Conservation (phyloP, 2,888 invertebrate species). For the Auanema freiburgensis region DNA sequence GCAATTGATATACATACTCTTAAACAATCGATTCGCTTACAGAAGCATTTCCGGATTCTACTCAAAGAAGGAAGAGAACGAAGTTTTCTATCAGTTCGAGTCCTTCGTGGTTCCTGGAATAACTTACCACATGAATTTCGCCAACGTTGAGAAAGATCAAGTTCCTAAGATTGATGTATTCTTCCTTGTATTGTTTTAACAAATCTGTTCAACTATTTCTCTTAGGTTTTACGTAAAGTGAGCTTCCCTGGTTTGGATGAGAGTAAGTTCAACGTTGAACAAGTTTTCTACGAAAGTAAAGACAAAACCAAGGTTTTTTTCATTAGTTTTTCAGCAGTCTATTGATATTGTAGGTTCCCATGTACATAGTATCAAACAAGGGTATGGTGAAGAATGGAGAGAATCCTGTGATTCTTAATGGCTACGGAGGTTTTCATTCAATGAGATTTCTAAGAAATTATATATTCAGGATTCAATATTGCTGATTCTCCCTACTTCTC, state of each 20-base stretch:
- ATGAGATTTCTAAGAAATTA: neutral
- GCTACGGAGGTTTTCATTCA: slow-evolving; percentile 79
- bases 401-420: slow-evolving; percentile 82
- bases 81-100: slow-evolving; percentile 85
- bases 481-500: slow-evolving; percentile 87
- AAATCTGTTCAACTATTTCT: neutral
- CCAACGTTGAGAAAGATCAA: slow-evolving; percentile 69
- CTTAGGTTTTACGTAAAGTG: slow-evolving; percentile 81
- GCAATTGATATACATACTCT: slow-evolving; percentile 70
- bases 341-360: slow-evolving; percentile 72
- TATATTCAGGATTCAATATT: slow-evolving; percentile 73
- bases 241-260: slow-evolving; percentile 81
- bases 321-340: neutral
- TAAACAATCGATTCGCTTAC: neutral
- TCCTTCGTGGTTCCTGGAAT: slow-evolving; percentile 88
- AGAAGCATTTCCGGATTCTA: slow-evolving; percentile 17
- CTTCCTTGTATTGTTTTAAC: neutral
- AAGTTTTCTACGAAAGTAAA: slow-evolving; percentile 88
- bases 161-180: slow-evolving; percentile 39
- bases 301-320: slow-evolving; percentile 79
- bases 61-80: slow-evolving; percentile 11
- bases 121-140: slow-evolving; percentile 84
- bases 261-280: slow-evolving; percentile 79
- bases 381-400: slow-evolving; percentile 32
- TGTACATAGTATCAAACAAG: slow-evolving; percentile 78